Percentiles rank a stretch among this genome's conserved stretches.
Evolutionary conservation across 2,888 invertebrate species (phyloP).

Genomic region (Germaria angustata): DNA sequence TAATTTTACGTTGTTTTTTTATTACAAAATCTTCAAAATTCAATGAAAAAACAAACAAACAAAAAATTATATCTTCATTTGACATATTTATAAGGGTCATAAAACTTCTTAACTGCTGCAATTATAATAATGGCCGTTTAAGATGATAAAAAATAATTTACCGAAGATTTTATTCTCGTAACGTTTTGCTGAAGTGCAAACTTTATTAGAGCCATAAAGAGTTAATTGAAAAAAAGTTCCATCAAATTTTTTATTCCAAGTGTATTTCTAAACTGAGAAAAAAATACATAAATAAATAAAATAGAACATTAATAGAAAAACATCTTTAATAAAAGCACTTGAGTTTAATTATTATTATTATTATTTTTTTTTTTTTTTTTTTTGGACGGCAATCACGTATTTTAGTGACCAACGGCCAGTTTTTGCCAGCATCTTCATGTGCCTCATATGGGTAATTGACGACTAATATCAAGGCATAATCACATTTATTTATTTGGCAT

Average conservation of each 20-base stretch:
- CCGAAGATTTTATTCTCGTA: background rate
- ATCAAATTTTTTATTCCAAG: too few species aligned
- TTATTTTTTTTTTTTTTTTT: background rate
- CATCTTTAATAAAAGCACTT: constrained; percentile 4
- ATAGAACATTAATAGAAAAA: constrained; percentile 20
- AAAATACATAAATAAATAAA: background rate
- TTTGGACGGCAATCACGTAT: constrained; percentile 1
- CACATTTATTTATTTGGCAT: constrained; percentile 55
- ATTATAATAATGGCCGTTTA: background rate
- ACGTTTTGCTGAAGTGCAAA: constrained; percentile 4
- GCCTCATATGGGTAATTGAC: constrained; percentile 41
- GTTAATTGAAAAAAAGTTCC: constrained; percentile 21
- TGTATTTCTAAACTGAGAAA: too few species aligned
- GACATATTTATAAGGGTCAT: background rate
- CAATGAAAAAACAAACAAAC: too few species aligned
- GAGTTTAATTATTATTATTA: too few species aligned
- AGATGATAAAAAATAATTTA: background rate
- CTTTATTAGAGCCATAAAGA: constrained; percentile 16
- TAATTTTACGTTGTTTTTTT: too few species aligned
- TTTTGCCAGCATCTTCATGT: constrained; percentile 32
- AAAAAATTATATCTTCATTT: too few species aligned
- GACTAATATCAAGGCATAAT: constrained; percentile 52
- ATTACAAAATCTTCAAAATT: too few species aligned
- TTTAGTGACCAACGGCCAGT: constrained; percentile 16
- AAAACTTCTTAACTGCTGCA: background rate